A percentile compares a stretch with the other conserved stretches of the same genome.
Evolutionary conservation across 2,113 vertebrate species (phyloP).

Genomic region (Gallinago paraguaiae): DNA sequence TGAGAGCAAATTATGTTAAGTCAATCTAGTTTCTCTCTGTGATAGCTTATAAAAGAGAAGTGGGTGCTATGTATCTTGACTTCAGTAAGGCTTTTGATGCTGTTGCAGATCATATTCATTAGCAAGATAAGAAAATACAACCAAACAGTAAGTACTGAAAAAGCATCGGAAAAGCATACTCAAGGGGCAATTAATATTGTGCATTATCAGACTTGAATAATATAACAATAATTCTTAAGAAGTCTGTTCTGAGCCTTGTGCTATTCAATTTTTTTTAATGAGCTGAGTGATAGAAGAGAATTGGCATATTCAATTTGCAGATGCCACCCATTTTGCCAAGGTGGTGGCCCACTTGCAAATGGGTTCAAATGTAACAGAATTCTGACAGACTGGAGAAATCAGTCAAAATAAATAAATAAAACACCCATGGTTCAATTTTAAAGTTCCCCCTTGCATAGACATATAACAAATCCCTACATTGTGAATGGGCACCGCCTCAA

Average conservation of each 20-base stretch:
- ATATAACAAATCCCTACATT: neutral
- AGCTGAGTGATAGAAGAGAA: neutral
- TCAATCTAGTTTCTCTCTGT: neutral
- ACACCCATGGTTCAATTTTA: neutral
- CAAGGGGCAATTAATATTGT: neutral
- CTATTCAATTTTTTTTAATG: neutral
- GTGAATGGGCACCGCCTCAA: neutral
- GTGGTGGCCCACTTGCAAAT: neutral
- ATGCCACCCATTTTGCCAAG: neutral
- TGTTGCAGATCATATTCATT: neutral
- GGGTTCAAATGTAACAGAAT: neutral
- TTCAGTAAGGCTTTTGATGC: neutral
- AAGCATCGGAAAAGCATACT: neutral
- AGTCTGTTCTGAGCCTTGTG: neutral
- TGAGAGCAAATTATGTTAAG: neutral
- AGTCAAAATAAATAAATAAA: neutral
- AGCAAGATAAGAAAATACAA: neutral
- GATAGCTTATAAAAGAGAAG: neutral
- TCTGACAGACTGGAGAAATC: neutral
- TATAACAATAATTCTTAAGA: neutral
- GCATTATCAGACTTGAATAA: neutral
- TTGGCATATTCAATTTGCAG: neutral
- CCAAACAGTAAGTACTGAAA: neutral
- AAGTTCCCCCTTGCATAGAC: fast-evolving
- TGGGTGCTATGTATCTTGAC: fast-evolving